Evolutionary conservation across 2,888 invertebrate species (phyloP), one percentile per base, ranked within the genome.

Genomic region (Caenorhabditis imperialis): DNA sequence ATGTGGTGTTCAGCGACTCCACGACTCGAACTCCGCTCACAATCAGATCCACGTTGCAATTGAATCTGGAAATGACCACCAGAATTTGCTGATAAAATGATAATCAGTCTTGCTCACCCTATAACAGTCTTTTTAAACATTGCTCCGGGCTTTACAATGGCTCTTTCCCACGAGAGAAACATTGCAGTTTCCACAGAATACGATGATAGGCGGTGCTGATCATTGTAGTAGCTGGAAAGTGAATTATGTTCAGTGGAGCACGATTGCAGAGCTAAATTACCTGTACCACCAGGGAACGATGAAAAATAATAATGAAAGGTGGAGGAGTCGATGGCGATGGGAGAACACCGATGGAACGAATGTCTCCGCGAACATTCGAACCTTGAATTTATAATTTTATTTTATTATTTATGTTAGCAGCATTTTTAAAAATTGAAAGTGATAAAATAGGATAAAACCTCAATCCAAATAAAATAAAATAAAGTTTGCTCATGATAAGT

Each of bases 11-110:
- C 22, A 90, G 76, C 12, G 86, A 77, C 33, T 87, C 83, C 30
- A 90, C 78, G 3, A 90, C 75, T 2, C 81, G 84, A 2, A 88
- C 86, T 10, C 88, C 90, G n/a, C 88, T 84, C 1, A 90, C 89
- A 69, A 90, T 89, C 33, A 90, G 83, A 78, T 90, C 90, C 12
- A 90, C 86, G 79, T 89, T 89, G 60, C 89, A 88, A 78, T 90
- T 90, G 88, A 89, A 76, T 81, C 88, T 65, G 71, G 63, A 58
- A 78, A 14, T 4, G 35, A 23, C n/a, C 4, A 22, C 22, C 18
- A 8, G 8, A 33, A 12, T 33, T 6, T 33, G 7, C 33, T 12
- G 12, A 6, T 33, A 8, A 12, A 33, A 8, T 38, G 5, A n/a
- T n/a, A n/a, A n/a, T n/a, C n/a, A n/a, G n/a, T n/a, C n/a, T n/a